phyloP scores from a whole-genome alignment of 2,113 vertebrate species.

The Rynchops niger region DNA sequence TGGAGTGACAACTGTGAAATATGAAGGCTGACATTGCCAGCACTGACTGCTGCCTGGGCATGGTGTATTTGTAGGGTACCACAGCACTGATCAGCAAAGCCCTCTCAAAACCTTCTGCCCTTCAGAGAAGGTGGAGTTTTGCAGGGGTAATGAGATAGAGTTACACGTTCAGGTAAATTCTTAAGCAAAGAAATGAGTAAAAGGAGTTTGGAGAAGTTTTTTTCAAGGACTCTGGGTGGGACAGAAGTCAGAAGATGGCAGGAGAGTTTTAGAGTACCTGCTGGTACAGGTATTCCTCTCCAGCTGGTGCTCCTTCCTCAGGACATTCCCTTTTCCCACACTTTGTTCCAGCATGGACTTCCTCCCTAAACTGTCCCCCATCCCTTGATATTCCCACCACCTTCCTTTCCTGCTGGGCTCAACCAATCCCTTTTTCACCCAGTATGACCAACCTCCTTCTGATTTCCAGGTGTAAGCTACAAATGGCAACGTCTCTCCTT shows the following conservation, averaged over 20 bases:
- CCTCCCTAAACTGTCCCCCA: neutral
- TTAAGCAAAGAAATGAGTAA: neutral
- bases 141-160: neutral
- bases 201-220: neutral
- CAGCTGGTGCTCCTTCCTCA: neutral
- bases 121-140: neutral
- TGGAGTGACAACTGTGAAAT: neutral
- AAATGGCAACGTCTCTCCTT: neutral
- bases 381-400: neutral
- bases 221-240: neutral
- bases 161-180: neutral
- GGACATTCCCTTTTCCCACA: neutral
- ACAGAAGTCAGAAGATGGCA: neutral
- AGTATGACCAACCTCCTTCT: neutral
- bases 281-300: neutral
- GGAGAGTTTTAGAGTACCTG: neutral
- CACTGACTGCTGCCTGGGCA: neutral
- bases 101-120: neutral
- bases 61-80: neutral
- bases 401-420: neutral
- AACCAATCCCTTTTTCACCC: neutral
- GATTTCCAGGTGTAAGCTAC: neutral
- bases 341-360: neutral
- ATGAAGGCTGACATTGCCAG: neutral
- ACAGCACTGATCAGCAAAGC: neutral